Percentiles rank a stretch among this genome's conserved stretches.
Evolutionary conservation across 2,888 invertebrate species (phyloP).

Genomic region (Myopa tessellatipennis): DNA sequence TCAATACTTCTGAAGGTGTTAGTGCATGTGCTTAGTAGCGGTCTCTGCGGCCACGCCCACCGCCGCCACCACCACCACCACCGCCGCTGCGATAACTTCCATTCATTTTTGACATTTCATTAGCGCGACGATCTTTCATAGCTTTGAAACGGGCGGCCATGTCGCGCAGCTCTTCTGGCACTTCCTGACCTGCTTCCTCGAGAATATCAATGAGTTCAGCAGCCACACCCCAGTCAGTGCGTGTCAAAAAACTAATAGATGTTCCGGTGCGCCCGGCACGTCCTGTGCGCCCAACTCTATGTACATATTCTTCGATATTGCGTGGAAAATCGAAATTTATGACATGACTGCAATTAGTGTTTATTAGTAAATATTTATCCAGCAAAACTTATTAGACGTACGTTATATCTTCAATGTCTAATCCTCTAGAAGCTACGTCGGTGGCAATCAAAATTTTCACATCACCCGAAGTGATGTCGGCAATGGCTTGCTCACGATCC

Average conservation of each 20-base stretch:
- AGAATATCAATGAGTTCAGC: constrained; percentile 85
- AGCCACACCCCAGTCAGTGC: constrained; percentile 86
- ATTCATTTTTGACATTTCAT: constrained; percentile 63
- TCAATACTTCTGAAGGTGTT: too few species aligned
- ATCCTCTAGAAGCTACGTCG: constrained; percentile 93
- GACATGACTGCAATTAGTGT: constrained; percentile 71
- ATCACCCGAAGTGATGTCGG: constrained; percentile 82
- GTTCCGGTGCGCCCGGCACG: constrained; percentile 88
- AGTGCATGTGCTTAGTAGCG: constrained; percentile 44
- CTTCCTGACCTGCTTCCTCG: constrained; percentile 86
- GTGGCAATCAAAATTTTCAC: constrained; percentile 91
- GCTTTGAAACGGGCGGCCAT: constrained; percentile 82
- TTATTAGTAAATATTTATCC: not conserved
- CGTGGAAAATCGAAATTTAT: constrained; percentile 93
- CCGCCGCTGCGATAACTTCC: constrained; percentile 47
- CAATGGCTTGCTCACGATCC: constrained; percentile 84
- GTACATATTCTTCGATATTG: constrained; percentile 92
- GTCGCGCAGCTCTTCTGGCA: constrained; percentile 78
- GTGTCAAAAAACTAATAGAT: constrained; percentile 84
- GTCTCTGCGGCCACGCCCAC: constrained; percentile 49
- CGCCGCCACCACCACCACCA: constrained; percentile 45
- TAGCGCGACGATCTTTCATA: constrained; percentile 75
- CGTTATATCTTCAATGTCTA: constrained; percentile 90
- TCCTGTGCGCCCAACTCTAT: constrained; percentile 95
- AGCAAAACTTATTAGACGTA: constrained; percentile 57